These are phyloP conservation scores for Oenanthe oenanthe DNA, from an alignment of 2,113 vertebrate species.

Conservation along the genomic window DNA sequence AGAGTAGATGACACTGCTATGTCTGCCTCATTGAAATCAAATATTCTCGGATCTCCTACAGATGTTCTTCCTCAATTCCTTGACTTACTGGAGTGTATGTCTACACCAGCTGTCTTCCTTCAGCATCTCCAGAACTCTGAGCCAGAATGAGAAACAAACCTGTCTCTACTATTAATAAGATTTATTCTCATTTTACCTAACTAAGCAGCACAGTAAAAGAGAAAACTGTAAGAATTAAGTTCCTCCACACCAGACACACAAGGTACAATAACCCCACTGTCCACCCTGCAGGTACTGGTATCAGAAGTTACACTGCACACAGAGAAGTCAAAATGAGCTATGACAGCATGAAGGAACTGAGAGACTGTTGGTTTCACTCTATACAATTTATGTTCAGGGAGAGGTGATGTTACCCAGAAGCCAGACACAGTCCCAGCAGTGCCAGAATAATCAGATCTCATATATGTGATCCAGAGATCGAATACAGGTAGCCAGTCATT, in stretches of 20 bases:
- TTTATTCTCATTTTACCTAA: slow-evolving; percentile 19
- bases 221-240: not conserved
- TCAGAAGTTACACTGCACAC: not conserved
- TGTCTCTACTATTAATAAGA: slow-evolving; percentile 13
- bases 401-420: slow-evolving; percentile 25
- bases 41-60: slow-evolving; percentile 4
- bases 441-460: slow-evolving; percentile 2
- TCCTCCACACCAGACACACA: not conserved
- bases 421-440: not conserved
- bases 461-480: not conserved
- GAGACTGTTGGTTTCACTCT: not conserved
- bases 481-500: not conserved
- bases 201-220: not conserved
- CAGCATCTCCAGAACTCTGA: slow-evolving; percentile 2
- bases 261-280: not conserved
- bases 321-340: not conserved
- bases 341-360: not conserved
- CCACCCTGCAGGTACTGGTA: not conserved
- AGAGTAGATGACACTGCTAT: slow-evolving; percentile 9
- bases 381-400: not conserved
- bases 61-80: slow-evolving; percentile 44
- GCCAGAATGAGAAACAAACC: slow-evolving; percentile 7
- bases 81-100: not conserved
- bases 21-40: slow-evolving; percentile 1
- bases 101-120: slow-evolving; percentile 32